Percentiles rank a stretch among this genome's conserved stretches.
phyloP scores from a whole-genome alignment of 1,140 invertebrate genomes.

The Ptiloglossa arizonensis region DNA sequence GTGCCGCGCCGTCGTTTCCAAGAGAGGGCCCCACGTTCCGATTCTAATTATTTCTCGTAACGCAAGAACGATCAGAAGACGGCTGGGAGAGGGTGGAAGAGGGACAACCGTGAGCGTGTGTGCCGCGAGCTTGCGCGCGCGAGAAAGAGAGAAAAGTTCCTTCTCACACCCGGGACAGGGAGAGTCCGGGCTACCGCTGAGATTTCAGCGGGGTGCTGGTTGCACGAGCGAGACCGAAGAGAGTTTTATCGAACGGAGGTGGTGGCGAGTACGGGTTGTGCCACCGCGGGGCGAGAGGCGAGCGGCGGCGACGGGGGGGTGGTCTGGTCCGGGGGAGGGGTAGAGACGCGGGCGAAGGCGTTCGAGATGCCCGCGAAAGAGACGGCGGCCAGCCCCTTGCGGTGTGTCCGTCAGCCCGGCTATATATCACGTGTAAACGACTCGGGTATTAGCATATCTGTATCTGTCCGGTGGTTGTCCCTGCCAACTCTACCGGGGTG shows the following conservation, averaged over 20 bases:
- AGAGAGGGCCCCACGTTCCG: background rate
- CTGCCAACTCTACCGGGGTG: conserved; percentile 71
- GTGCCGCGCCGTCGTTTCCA: too few relatives aligned
- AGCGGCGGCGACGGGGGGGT: too few relatives aligned
- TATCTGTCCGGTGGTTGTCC: conserved; percentile 74
- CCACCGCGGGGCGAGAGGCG: too few relatives aligned
- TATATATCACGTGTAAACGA: conserved; percentile 77
- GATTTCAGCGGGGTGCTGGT: conserved; percentile 60
- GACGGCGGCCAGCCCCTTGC: conserved; percentile 61
- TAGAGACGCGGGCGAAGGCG: conserved; percentile 22
- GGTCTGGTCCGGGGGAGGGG: background rate
- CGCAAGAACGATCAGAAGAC: background rate
- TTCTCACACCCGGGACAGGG: conserved; percentile 19
- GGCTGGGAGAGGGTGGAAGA: background rate
- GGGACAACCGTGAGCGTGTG: background rate
- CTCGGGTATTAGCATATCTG: conserved; percentile 76
- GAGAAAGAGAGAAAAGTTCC: too few relatives aligned
- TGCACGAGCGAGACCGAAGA: background rate
- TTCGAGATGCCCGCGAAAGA: conserved; percentile 59
- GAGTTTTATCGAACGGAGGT: background rate
- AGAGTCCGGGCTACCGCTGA: conserved; percentile 43
- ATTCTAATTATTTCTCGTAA: background rate
- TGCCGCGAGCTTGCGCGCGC: background rate
- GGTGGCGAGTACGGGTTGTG: background rate
- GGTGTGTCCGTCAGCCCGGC: conserved; percentile 70